phyloP scores from a whole-genome alignment of 2,797 vertebrate species.

The Sphenopsis melanotis region DNA sequence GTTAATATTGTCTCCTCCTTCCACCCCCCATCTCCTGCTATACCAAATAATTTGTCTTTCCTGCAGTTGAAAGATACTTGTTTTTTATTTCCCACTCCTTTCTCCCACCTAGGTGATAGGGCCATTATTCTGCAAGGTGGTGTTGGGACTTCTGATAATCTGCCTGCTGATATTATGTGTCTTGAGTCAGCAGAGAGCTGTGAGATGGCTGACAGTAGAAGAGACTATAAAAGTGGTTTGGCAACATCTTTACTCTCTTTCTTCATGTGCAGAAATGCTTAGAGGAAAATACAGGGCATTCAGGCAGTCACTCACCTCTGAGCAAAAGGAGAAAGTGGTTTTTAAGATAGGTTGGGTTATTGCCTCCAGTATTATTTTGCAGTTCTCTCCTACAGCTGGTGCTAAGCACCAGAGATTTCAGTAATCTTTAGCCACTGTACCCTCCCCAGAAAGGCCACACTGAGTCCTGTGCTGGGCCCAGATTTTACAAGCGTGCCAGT shows the following conservation, averaged over 20 bases:
- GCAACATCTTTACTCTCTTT: not conserved
- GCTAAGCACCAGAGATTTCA: not conserved
- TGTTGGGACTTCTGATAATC: not conserved
- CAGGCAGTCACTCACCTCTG: not conserved
- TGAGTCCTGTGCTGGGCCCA: not conserved
- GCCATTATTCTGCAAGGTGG: not conserved
- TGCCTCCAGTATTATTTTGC: not conserved
- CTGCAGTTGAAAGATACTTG: not conserved
- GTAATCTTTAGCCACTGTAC: not conserved
- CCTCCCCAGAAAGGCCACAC: not conserved
- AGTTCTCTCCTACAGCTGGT: not conserved
- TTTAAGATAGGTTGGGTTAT: not conserved
- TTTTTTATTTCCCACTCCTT: not conserved
- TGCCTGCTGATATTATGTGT: not conserved
- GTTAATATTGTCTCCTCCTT: not conserved
- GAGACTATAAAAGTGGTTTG: not conserved
- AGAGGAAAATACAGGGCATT: not conserved
- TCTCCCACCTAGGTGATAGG: not conserved
- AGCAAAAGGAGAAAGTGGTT: not conserved
- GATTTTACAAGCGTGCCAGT: not conserved
- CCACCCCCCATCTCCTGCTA: rapidly evolving
- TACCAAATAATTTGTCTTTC: not conserved
- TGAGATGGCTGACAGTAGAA: not conserved
- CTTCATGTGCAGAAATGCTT: not conserved
- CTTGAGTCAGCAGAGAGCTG: not conserved